These are phyloP conservation scores for Anoncus sp. DNA, from an alignment of 2,888 invertebrate genomes.

Conservation along the genomic window DNA sequence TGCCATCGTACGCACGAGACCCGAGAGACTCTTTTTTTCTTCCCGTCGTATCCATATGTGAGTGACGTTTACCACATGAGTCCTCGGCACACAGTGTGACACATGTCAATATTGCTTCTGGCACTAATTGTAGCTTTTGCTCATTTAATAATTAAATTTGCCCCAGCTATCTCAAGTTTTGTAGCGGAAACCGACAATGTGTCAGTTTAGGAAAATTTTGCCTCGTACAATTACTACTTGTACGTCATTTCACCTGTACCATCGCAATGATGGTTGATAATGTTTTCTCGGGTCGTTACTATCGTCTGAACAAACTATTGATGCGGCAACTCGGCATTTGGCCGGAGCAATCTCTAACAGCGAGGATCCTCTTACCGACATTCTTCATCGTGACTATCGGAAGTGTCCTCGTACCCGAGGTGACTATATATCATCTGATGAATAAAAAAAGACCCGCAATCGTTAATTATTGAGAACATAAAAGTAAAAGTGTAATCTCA, in stretches of 20 bases:
- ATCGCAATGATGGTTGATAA: neutral
- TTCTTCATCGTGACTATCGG: neutral
- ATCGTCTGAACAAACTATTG: neutral
- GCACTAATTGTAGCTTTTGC: neutral
- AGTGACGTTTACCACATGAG: too few relatives aligned
- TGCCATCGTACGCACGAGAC: too few relatives aligned
- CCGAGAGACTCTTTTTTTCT: neutral
- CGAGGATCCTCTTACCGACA: neutral
- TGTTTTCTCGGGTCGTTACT: neutral
- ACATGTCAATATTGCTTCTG: neutral
- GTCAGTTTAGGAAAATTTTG: neutral
- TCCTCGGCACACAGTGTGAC: neutral
- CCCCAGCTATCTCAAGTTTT: neutral
- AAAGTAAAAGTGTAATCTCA: too few relatives aligned
- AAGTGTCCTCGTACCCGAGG: neutral
- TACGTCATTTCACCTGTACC: neutral
- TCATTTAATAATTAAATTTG: neutral
- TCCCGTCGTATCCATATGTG: neutral
- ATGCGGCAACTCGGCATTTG: conserved; percentile 23
- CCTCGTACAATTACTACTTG: neutral
- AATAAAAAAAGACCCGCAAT: too few relatives aligned
- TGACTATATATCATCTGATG: neutral
- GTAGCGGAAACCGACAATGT: neutral
- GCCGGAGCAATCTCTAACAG: conserved; percentile 39
- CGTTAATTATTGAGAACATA: too few relatives aligned